phyloP scores from a whole-genome alignment of 2,113 vertebrate genomes.

The Penelope pileata region DNA sequence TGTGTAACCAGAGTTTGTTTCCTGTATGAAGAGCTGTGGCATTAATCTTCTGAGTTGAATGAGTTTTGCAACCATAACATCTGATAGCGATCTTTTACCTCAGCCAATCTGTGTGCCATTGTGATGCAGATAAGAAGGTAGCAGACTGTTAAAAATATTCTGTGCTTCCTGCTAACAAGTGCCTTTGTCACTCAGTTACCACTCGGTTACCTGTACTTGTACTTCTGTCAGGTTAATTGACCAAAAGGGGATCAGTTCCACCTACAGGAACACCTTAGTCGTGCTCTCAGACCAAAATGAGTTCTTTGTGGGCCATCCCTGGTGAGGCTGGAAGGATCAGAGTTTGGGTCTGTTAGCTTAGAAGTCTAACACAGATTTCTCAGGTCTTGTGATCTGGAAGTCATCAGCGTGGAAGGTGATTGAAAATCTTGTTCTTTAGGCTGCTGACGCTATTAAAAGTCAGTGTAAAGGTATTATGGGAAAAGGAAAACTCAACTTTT shows the following conservation, averaged over 20 bases:
- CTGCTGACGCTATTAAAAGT: background rate
- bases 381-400: background rate
- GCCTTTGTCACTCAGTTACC: background rate
- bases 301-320: background rate
- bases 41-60: background rate
- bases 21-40: background rate
- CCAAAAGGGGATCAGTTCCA: background rate
- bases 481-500: background rate
- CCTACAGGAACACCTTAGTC: background rate
- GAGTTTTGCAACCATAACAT: background rate
- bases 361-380: background rate
- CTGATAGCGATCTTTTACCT: background rate
- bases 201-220: background rate
- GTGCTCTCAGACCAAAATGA: background rate
- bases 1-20: background rate
- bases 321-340: background rate
- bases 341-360: background rate
- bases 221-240: background rate
- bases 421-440: background rate
- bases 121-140: background rate
- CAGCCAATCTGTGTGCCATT: background rate
- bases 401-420: background rate
- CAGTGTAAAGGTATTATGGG: background rate
- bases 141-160: background rate
- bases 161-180: background rate